Evolutionary conservation across 30 jellyfish, hydroid and myxozoan species (phyloP), one percentile per base, ranked within the genome.

Genomic region (Calvadosia cruxmelitensis): DNA sequence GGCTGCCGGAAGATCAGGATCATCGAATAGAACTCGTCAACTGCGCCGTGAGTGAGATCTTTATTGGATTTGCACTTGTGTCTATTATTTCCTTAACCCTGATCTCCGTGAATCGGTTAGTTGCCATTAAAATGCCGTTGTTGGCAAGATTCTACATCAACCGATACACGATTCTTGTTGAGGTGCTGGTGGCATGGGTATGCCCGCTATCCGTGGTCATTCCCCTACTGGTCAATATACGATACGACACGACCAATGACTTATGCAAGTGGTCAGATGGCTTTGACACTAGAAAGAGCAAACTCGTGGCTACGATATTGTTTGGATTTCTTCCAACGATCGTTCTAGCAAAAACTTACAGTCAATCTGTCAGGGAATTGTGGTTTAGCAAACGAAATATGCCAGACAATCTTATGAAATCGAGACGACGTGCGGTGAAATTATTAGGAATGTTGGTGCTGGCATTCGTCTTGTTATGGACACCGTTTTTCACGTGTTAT

Each of bases 401-500:
- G 57, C 57, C 57, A 42, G 57, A 42, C 15, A 42, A 20, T 42
- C 20, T 42, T 5, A 42, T 42, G 57, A 42, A 42, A 42, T 42
- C 57, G 20, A 42, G 57, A 42, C 57, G 57, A 42, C 57, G 57
- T 42, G 57, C 57, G 10, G 57, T 42, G 57, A 42, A 42, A 42
- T 20, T 42, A 5, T 42, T 42, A 42, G 57, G 57, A 42, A 42
- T 42, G 57, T 20, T 42, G 20, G 57, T 42, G 10, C 15, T 42
- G 20, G 57, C 57, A 42, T 42, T 42, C 20, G 57, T 42, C 20
- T 10, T 42, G 20, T 42, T 42, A 20, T 42, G 57, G 57, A 42
- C 57, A 42, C 57, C 57, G 57, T 42, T 42, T 42, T 42, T 42
- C 57, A 42, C 57, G 57, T 42, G 57, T 42, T 42, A 42, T 42